These are phyloP conservation scores for Aphelenchoides fujianensis DNA, from an alignment of 1,140 invertebrate genomes.

Conservation along the genomic window DNA sequence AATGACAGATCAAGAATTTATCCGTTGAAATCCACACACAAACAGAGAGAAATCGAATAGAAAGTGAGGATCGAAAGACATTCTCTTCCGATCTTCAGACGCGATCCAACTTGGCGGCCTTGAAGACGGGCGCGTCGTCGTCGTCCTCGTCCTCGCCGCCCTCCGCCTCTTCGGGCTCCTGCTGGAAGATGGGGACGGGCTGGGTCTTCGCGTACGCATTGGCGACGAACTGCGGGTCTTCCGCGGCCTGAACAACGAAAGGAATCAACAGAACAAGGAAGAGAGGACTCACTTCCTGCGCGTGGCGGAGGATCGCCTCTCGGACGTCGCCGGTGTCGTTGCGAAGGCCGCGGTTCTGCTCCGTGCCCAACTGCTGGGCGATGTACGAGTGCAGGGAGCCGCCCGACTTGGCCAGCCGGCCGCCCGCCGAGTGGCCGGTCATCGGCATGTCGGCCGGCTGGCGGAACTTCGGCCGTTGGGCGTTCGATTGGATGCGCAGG, in stretches of 20 bases:
- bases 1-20: too few species aligned
- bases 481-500: slow-evolving; percentile 76
- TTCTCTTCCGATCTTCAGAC: too few species aligned
- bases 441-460: slow-evolving; percentile 87
- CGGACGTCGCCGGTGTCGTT: slow-evolving; percentile 94
- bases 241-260: slow-evolving; percentile 69
- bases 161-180: slow-evolving; percentile 21
- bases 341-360: slow-evolving; percentile 77
- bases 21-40: too few species aligned
- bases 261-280: neutral
- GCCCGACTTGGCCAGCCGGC: slow-evolving; percentile 79
- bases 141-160: slow-evolving; percentile 47
- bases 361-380: slow-evolving; percentile 86
- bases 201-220: slow-evolving; percentile 77
- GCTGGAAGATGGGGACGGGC: slow-evolving; percentile 63
- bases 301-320: slow-evolving; percentile 91
- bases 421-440: slow-evolving; percentile 68
- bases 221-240: slow-evolving; percentile 93
- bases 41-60: too few species aligned
- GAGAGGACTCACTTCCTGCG: slow-evolving; percentile 74
- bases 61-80: too few species aligned
- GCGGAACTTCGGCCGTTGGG: slow-evolving; percentile 86
- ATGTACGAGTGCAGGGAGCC: slow-evolving; percentile 95
- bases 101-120: slow-evolving; percentile 42
- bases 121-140: slow-evolving; percentile 38